phyloP scores from a whole-genome alignment of 2,797 vertebrate species.

The Alexandromys oeconomus region DNA sequence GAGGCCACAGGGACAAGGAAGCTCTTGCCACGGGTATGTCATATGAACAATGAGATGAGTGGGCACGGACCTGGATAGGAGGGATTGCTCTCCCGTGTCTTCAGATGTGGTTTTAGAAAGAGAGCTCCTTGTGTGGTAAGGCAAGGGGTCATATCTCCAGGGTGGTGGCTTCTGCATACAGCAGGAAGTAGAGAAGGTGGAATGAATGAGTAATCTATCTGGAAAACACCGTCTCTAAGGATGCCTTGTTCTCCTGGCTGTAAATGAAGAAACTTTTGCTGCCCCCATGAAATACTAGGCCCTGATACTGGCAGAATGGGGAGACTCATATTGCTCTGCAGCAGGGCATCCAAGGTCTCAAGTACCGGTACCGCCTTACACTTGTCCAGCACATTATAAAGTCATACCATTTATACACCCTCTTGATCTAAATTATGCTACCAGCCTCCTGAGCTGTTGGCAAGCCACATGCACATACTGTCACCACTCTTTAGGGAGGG shows the following conservation, averaged over 20 bases:
- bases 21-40: neutral
- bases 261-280: neutral
- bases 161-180: neutral
- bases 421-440: neutral
- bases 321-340: neutral
- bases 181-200: neutral
- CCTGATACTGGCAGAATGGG: neutral
- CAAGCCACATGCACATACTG: neutral
- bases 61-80: neutral
- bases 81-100: neutral
- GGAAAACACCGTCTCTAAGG: constrained; percentile 34
- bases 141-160: constrained; percentile 45
- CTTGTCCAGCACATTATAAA: neutral
- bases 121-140: constrained; percentile 69
- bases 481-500: neutral
- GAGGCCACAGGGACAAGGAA: neutral
- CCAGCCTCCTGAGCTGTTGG: neutral
- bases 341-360: neutral
- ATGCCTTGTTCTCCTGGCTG: neutral
- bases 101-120: neutral
- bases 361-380: neutral
- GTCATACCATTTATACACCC: neutral
- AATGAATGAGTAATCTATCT: neutral
- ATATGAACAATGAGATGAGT: neutral
- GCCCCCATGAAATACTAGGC: neutral